Conservation (phyloP, 2,888 invertebrate species). For the Emmelina monodactyla region DNA sequence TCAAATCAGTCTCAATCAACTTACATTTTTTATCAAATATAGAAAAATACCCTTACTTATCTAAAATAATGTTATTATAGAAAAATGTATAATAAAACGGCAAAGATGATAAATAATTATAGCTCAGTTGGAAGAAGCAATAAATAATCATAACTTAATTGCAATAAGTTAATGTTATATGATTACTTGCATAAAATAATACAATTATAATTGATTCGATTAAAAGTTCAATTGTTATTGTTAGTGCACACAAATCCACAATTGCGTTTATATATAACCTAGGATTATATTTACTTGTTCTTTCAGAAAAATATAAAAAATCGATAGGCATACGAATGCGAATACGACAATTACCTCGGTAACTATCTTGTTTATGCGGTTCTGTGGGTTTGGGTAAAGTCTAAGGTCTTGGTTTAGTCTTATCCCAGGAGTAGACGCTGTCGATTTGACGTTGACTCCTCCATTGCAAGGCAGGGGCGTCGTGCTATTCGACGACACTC, state of each 20-base stretch:
- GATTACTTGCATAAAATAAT: no score
- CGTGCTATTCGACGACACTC: slow-evolving; percentile 26
- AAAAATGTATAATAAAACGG: no score
- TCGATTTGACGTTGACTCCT: slow-evolving; percentile 3
- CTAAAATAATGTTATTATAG: no score
- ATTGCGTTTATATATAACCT: slow-evolving; percentile 25
- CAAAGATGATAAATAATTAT: no score
- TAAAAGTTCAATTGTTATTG: slow-evolving; percentile 19
- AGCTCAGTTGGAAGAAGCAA: no score
- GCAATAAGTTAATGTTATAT: slow-evolving; percentile 22
- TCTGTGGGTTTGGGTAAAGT: slow-evolving; percentile 19
- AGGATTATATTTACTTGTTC: slow-evolving; percentile 27
- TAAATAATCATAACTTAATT: background rate
- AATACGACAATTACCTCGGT: slow-evolving; percentile 54
- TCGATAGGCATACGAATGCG: slow-evolving; percentile 46
- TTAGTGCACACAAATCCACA: slow-evolving; percentile 41
- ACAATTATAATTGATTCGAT: background rate
- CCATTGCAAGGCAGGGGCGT: slow-evolving; percentile 14
- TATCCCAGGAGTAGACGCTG: slow-evolving; percentile 17
- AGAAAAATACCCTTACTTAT: no score
- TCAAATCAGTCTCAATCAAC: no score
- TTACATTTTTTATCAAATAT: no score
- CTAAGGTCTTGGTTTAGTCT: slow-evolving; percentile 13
- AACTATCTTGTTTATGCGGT: slow-evolving; percentile 18
- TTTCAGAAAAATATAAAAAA: slow-evolving; percentile 35